Conservation (phyloP, 2,113 vertebrate genomes). For the Acanthochromis polyacanthus region DNA sequence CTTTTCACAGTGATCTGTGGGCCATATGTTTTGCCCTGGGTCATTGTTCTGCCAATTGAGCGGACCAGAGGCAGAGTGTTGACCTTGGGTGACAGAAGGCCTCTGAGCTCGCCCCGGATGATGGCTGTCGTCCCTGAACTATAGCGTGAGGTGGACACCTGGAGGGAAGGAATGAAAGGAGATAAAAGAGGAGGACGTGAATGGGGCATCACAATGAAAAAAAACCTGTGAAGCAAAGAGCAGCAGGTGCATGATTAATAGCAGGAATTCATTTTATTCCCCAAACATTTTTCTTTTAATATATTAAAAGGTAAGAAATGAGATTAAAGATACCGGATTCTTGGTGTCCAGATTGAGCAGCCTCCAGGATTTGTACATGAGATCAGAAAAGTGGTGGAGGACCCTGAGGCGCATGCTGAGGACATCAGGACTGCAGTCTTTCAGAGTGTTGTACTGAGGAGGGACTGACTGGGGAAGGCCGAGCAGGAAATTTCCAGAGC, state of each 20-base stretch:
- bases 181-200: not conserved
- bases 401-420: slow-evolving; percentile 84
- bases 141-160: slow-evolving; percentile 84
- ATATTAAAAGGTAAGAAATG: slow-evolving; percentile 1
- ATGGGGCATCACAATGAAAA: not conserved
- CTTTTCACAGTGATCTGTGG: slow-evolving; percentile 88
- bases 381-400: slow-evolving; percentile 87
- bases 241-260: not conserved
- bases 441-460: slow-evolving; percentile 86
- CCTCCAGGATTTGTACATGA: slow-evolving; percentile 89
- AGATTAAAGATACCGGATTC: slow-evolving; percentile 71
- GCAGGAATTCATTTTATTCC: not conserved
- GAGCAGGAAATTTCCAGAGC: slow-evolving; percentile 75
- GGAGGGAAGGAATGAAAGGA: slow-evolving; percentile 5
- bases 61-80: slow-evolving; percentile 87
- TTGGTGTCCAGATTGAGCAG: slow-evolving; percentile 83
- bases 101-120: slow-evolving; percentile 85
- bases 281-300: not conserved
- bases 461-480: slow-evolving; percentile 84
- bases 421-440: slow-evolving; percentile 81
- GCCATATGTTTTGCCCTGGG: slow-evolving; percentile 88
- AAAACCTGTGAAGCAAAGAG: not conserved
- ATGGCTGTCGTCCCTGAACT: slow-evolving; percentile 84
- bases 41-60: slow-evolving; percentile 87
- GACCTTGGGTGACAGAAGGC: slow-evolving; percentile 87